Evolutionary conservation across 2,113 vertebrate genomes (phyloP).

Genomic region (Gyps fulvus): DNA sequence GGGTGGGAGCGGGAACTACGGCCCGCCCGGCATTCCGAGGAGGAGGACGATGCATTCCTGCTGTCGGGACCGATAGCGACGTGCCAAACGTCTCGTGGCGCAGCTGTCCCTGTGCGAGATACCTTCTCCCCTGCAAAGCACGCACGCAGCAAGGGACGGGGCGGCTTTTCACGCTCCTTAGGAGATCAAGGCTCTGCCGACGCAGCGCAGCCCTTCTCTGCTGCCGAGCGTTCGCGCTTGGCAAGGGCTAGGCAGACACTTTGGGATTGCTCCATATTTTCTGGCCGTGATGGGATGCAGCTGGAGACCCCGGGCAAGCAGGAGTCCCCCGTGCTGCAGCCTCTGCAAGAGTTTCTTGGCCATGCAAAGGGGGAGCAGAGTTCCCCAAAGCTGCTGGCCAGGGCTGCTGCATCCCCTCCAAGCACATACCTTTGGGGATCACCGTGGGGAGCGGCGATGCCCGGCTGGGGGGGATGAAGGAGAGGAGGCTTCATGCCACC

Average conservation of each 20-base stretch:
- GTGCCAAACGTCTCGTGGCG: neutral
- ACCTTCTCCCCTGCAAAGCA: neutral
- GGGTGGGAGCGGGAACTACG: rapidly evolving
- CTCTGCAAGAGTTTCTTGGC: neutral
- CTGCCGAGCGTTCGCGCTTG: neutral
- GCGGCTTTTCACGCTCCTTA: neutral
- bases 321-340: neutral
- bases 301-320: neutral
- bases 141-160: neutral
- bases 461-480: neutral
- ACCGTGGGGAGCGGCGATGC: rapidly evolving
- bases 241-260: neutral
- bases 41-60: neutral
- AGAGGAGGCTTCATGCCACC: neutral
- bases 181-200: neutral
- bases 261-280: neutral
- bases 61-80: rapidly evolving
- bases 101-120: neutral
- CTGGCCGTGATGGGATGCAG: neutral
- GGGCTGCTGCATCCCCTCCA: neutral
- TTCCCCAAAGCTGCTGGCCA: rapidly evolving
- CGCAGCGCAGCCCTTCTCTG: rapidly evolving
- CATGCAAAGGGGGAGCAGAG: neutral
- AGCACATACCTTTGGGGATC: neutral
- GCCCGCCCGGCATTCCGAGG: neutral